A percentile compares a stretch with the other conserved stretches of the same genome.
phyloP scores from a whole-genome alignment of 1,140 invertebrate species.

The Pissodes strobi region DNA sequence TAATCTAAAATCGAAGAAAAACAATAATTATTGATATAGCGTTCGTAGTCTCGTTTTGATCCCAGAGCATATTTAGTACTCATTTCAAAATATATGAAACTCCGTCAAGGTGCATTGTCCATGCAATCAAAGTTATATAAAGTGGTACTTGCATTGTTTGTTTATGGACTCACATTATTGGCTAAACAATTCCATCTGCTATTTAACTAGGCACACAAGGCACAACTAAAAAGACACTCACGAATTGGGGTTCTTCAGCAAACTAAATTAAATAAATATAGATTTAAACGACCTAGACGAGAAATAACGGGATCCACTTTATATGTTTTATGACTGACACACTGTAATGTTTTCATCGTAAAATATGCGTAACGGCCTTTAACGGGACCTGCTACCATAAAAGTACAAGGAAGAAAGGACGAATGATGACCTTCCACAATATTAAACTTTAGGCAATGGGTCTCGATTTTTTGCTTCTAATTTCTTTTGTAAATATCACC shows the following conservation, averaged over 20 bases:
- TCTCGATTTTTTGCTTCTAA: slow-evolving; percentile 42
- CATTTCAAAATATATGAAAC: no score
- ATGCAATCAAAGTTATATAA: no score
- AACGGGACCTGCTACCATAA: slow-evolving; percentile 38
- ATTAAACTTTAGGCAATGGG: slow-evolving; percentile 34
- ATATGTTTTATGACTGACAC: slow-evolving; percentile 48
- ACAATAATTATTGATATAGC: no score
- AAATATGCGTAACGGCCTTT: slow-evolving; percentile 47
- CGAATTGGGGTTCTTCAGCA: slow-evolving; percentile 35
- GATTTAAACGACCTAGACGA: slow-evolving; percentile 30
- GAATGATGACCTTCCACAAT: slow-evolving; percentile 47
- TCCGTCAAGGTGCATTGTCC: no score
- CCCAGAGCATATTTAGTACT: no score
- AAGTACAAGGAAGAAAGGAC: slow-evolving; percentile 24
- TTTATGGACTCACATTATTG: no score
- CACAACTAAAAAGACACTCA: slow-evolving; percentile 37
- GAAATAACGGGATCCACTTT: slow-evolving; percentile 45
- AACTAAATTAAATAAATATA: slow-evolving; percentile 42
- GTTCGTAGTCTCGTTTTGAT: no score
- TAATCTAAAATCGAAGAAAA: no score
- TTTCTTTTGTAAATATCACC: slow-evolving; percentile 41
- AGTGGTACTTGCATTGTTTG: no score
- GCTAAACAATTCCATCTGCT: no score
- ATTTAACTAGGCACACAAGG: no score
- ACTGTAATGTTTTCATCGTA: slow-evolving; percentile 49